Conservation (phyloP, 2,888 invertebrate species). For the Bhutanitis thaidina region DNA sequence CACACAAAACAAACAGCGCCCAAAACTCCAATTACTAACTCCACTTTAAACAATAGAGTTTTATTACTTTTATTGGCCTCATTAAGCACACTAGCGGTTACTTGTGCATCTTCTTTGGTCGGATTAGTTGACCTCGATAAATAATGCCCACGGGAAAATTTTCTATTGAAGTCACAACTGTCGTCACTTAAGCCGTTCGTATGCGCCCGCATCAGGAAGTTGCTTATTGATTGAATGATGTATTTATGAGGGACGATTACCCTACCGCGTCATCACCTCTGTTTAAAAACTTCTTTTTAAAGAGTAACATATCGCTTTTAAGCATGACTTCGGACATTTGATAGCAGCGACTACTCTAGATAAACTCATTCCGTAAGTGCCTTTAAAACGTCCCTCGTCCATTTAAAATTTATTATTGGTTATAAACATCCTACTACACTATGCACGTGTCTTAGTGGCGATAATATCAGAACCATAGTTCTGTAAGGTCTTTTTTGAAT, state of each 20-base stretch:
- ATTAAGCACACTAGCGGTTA: slow-evolving; percentile 47
- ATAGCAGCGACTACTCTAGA: slow-evolving; percentile 6
- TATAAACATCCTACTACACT: slow-evolving; percentile 41
- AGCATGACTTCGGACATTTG: slow-evolving; percentile 1
- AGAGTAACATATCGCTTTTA: slow-evolving; percentile 11
- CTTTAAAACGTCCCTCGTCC: slow-evolving; percentile 40
- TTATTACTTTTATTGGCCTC: slow-evolving; percentile 65
- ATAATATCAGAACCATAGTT: slow-evolving; percentile 48
- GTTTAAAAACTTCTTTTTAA: slow-evolving; percentile 10
- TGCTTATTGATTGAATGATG: slow-evolving; percentile 63
- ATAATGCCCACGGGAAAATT: slow-evolving; percentile 67
- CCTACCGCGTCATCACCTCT: slow-evolving; percentile 38
- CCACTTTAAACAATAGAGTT: slow-evolving; percentile 46
- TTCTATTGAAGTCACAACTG: slow-evolving; percentile 60
- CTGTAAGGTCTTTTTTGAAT: slow-evolving; percentile 40
- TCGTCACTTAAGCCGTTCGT: slow-evolving; percentile 66
- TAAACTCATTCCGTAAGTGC: slow-evolving; percentile 28
- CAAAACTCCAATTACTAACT: slow-evolving; percentile 18
- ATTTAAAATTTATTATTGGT: slow-evolving; percentile 57
- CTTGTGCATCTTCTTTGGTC: slow-evolving; percentile 54
- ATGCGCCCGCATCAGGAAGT: slow-evolving; percentile 74
- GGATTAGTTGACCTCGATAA: slow-evolving; percentile 65
- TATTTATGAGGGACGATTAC: slow-evolving; percentile 51
- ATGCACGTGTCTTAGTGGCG: slow-evolving; percentile 42
- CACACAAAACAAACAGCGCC: slow-evolving; percentile 3